These are phyloP conservation scores for Odontamblyopus lacepedii DNA, from an alignment of 2,797 vertebrate genomes.

Conservation along the genomic window DNA sequence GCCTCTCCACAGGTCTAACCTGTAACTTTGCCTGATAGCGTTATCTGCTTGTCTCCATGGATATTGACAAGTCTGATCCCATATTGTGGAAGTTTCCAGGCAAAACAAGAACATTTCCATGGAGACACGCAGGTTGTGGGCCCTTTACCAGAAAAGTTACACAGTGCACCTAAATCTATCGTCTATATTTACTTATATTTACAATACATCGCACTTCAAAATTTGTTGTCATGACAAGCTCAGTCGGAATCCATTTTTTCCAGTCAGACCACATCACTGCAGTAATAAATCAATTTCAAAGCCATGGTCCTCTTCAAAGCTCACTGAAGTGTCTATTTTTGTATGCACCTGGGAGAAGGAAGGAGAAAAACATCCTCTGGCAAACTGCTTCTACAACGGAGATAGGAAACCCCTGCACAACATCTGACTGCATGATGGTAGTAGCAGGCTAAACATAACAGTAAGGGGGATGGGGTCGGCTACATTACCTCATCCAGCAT, in stretches of 20 bases:
- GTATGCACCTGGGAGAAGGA: constrained; percentile 39
- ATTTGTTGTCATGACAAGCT: too few species aligned
- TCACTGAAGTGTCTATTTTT: constrained; percentile 21
- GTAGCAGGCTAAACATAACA: constrained; percentile 53
- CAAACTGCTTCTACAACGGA: constrained; percentile 17
- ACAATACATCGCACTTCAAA: too few species aligned
- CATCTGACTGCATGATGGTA: constrained; percentile 51
- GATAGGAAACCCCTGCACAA: constrained; percentile 22
- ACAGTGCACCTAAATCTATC: too few species aligned
- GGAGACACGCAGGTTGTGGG: too few species aligned
- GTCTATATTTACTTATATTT: too few species aligned
- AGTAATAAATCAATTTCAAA: constrained; percentile 27
- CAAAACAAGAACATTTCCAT: too few species aligned
- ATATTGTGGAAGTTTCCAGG: too few species aligned
- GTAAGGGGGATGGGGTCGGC: constrained; percentile 53
- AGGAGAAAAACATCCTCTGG: constrained; percentile 27
- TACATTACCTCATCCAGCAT: constrained; percentile 67
- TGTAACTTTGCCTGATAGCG: too few species aligned
- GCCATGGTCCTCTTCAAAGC: neutral
- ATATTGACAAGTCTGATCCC: too few species aligned
- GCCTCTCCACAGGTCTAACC: too few species aligned
- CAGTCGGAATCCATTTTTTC: constrained; percentile 8
- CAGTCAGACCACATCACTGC: constrained; percentile 26
- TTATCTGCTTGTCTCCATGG: too few species aligned
- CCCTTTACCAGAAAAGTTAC: too few species aligned